Evolutionary conservation across 2,888 invertebrate species (phyloP).

Genomic region (Tineola bisselliella): DNA sequence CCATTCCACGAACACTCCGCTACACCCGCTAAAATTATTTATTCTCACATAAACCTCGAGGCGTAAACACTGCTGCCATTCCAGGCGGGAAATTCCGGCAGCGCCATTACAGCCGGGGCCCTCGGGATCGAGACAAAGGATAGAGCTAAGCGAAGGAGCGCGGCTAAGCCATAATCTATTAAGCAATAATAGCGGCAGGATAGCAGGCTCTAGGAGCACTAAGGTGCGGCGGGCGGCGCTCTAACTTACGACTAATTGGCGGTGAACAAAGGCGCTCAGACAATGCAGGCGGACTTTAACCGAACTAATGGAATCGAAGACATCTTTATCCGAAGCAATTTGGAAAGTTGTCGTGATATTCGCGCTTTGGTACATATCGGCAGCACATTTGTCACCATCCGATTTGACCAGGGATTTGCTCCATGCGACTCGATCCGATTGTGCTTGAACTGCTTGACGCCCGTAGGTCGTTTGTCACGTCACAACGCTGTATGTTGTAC

Average conservation of each 20-base stretch:
- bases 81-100: conserved; percentile 16
- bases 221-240: conserved; percentile 21
- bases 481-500: conserved; percentile 1
- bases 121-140: conserved; percentile 32
- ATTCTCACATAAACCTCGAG: conserved; percentile 16
- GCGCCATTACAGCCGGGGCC: conserved; percentile 16
- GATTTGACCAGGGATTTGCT: conserved; percentile 6
- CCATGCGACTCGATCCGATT: conserved; percentile 8
- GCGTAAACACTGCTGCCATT: conserved; percentile 16
- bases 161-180: conserved; percentile 45
- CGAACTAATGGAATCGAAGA: conserved; percentile 36
- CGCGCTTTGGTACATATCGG: background rate
- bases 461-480: conserved; percentile 13
- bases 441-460: background rate
- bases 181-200: conserved; percentile 38
- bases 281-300: conserved; percentile 25
- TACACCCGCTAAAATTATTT: conserved; percentile 31
- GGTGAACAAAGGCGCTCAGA: conserved; percentile 44
- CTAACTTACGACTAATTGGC: conserved; percentile 28
- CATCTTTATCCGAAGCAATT: conserved; percentile 27
- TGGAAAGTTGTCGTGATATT: conserved; percentile 20
- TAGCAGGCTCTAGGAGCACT: conserved; percentile 15
- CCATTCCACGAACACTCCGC: conserved; percentile 22
- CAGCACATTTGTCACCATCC: conserved; percentile 9
- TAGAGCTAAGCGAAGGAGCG: conserved; percentile 23